phyloP scores from a whole-genome alignment of 2,888 invertebrate genomes.

The Sthenelais limicola region DNA sequence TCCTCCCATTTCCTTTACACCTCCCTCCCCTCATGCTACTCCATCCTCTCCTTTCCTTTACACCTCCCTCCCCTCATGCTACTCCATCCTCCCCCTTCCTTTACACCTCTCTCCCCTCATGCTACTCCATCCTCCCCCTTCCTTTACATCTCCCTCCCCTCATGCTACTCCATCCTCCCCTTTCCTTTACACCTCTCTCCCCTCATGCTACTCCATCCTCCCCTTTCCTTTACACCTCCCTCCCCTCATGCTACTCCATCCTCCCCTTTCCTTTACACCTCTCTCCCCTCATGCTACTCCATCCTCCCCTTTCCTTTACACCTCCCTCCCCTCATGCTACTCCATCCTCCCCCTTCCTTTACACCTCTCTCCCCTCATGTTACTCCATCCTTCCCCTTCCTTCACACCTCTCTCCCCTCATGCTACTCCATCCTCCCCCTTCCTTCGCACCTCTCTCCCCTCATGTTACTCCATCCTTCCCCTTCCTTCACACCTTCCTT shows the following conservation, averaged over 20 bases:
- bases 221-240: too few relatives aligned
- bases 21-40: background rate
- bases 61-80: too few relatives aligned
- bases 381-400: too few relatives aligned
- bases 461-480: background rate
- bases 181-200: too few relatives aligned
- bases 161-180: too few relatives aligned
- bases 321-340: background rate
- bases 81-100: too few relatives aligned
- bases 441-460: too few relatives aligned
- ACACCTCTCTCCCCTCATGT: background rate
- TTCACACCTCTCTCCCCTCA: slow-evolving; percentile 1
- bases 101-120: background rate
- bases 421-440: background rate
- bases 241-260: background rate
- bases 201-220: background rate
- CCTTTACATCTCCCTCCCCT: background rate
- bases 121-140: background rate
- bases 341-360: background rate
- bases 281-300: too few relatives aligned
- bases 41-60: background rate
- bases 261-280: too few relatives aligned
- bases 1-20: too few relatives aligned
- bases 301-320: too few relatives aligned
- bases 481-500: too few relatives aligned